phyloP scores from a whole-genome alignment of 2,797 vertebrate genomes.

The Epinephelus coioides region DNA sequence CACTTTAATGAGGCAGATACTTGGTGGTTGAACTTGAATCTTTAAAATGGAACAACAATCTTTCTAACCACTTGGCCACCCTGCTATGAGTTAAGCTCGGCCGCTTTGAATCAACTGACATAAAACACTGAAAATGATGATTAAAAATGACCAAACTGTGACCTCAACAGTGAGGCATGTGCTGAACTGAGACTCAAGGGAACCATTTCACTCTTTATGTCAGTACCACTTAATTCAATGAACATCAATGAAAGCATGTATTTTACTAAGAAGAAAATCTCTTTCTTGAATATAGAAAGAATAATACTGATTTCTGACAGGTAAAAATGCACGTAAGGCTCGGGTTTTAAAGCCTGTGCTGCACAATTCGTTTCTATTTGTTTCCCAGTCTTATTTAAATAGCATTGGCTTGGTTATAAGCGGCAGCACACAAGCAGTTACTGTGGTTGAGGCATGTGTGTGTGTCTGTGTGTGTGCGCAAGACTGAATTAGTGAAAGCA shows the following conservation, averaged over 20 bases:
- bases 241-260: not conserved
- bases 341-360: not conserved
- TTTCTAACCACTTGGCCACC: slow-evolving; percentile 9
- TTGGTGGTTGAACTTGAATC: not conserved
- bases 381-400: slow-evolving; percentile 19
- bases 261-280: not conserved
- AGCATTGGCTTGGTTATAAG: slow-evolving; percentile 29
- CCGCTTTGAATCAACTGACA: slow-evolving; percentile 18
- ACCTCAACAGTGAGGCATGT: slow-evolving; percentile 27
- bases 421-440: slow-evolving; percentile 43
- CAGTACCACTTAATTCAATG: not conserved
- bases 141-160: slow-evolving; percentile 37
- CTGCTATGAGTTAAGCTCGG: not conserved
- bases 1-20: slow-evolving; percentile 3
- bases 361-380: slow-evolving; percentile 10
- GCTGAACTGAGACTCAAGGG: slow-evolving; percentile 3
- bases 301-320: too few relatives aligned
- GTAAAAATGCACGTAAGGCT: too few relatives aligned
- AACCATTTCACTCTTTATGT: slow-evolving; percentile 5
- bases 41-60: slow-evolving; percentile 9
- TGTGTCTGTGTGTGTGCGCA: slow-evolving; percentile 1
- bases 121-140: slow-evolving; percentile 30
- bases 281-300: too few relatives aligned
- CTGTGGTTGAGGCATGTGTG: slow-evolving; percentile 19
- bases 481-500: slow-evolving; percentile 53